Base-by-base conservation (phyloP, 2,888 invertebrate genomes). In the Megastigmus dorsalis region DNA sequence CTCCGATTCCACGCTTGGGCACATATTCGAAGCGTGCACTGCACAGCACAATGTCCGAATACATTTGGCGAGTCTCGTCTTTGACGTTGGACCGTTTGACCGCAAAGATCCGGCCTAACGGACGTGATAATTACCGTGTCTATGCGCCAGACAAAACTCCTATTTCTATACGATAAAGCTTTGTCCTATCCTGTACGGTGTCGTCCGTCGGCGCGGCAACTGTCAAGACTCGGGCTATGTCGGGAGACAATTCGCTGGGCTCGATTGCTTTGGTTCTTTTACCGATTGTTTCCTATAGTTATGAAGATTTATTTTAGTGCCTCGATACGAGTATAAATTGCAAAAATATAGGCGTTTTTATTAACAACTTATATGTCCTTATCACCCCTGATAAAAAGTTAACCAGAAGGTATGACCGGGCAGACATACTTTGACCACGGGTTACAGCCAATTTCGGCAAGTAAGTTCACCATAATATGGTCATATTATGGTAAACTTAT, bases 111-210 rank as follows among this genome's bases (percentile, higher is more conserved):
- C 78, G 67, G 73, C 68, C 50, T 74, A 79, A 85, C 82, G 76
- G 84, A 85, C 84, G 79, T 81, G 13, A 82, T 83, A 84, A 86
- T 86, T 84, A 84, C 82, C 78, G 23, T 65, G 79, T 81, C 79
- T 79, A 81, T 81, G 81, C 79, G 80, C 83, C 81, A 81, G 82
- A 83, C 81, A 76, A 78, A 78, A 75, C 80, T 74, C 74, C 75
- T 74, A 74, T 78, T 38, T 55, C 48, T 55, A 28, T 30, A 7
- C 4, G 36, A 23, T 10, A 45, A 43, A n/a, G 30, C n/a, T 20
- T 30, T n/a, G n/a, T n/a, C 20, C 41, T 33, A 41, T 41, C 20
- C 54, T 33, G 7, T n/a, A 45, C 10, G 13, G 13, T 20, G 26
- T 7, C 15, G 13, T 15, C 57, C 10, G 36, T 70, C 45, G 54